Evolutionary conservation across 2,888 invertebrate species (phyloP).

Genomic region (Reticulitermes lucifugus): DNA sequence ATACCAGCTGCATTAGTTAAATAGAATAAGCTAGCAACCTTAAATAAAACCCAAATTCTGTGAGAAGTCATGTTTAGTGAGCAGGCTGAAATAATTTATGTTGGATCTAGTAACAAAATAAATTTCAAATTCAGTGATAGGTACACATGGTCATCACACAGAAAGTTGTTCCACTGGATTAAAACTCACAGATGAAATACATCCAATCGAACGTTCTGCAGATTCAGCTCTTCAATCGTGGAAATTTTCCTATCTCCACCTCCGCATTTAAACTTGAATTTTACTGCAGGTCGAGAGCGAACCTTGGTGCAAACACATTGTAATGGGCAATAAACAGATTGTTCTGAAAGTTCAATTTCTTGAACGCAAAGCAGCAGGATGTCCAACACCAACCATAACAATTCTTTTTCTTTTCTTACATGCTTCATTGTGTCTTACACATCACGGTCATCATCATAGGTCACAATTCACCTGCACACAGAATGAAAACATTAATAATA

Average conservation of each 20-base stretch:
- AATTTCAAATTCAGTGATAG: too few species aligned
- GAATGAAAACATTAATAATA: neutral
- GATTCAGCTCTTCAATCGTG: slow-evolving; percentile 72
- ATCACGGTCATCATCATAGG: neutral
- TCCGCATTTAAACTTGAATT: slow-evolving; percentile 72
- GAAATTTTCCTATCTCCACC: slow-evolving; percentile 68
- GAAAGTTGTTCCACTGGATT: neutral
- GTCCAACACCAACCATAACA: neutral
- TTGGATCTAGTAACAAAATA: too few species aligned
- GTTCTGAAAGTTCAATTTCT: neutral
- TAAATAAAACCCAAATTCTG: too few species aligned
- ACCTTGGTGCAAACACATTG: slow-evolving; percentile 39
- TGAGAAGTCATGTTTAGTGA: too few species aligned
- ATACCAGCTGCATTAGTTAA: too few species aligned
- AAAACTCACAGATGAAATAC: slow-evolving; percentile 76
- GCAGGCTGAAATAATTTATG: too few species aligned
- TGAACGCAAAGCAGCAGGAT: neutral
- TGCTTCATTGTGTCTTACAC: neutral
- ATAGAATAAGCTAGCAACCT: too few species aligned
- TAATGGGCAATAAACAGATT: slow-evolving; percentile 19
- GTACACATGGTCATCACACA: too few species aligned
- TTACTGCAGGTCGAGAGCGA: slow-evolving; percentile 25
- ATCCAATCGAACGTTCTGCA: slow-evolving; percentile 71
- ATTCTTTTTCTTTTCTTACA: slow-evolving; percentile 27
- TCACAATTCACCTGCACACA: neutral